Base-by-base conservation (phyloP, 2,797 vertebrate species). In the Phrynocephalus vlangalii region DNA sequence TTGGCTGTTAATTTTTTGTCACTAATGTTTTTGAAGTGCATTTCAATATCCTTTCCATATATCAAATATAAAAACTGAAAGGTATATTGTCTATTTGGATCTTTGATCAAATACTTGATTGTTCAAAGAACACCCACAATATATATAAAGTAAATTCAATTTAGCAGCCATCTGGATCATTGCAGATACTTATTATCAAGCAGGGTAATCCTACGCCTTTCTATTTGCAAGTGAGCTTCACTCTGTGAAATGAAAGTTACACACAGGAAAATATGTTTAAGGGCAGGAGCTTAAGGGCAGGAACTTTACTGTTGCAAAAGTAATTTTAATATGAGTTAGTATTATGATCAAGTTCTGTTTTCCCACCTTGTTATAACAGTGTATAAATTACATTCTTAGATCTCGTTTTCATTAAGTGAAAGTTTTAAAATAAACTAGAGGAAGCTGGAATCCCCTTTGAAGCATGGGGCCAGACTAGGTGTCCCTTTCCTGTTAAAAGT, bases 41-140 rank as follows among this genome's bases (percentile, higher is more conserved):
- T 86, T 90, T 89, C 15, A 82, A 92, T 92, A n/a, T 81, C 76
- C 10, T 70, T 90, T 68, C 85, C 90, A 6, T 72, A 86, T 87
- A 90, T 93, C 88, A 94, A 86, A 79, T 72, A 82, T 87, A 73
- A 89, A 86, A 92, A 88, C 90, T 84, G 90, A 88, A 76, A 88
- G 18, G 6, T 50, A 33, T 72, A 89, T 84, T 91, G 88, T 85
- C 60, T 91, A 92, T 89, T 76, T 79, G 56, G 86, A 86, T 91
- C 80, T 91, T 93, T 93, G 84, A 93, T 93, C 90, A 94, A 93
- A 94, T 93, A 63, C 72, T 87, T 24, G n/a, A 88, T 79, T 88
- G 79, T 60, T 91, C 22, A 89, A 92, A 89, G 76, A 86, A 91
- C 94, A 86, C 0, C 82, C 90, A 44, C 73, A 86, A 63, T 52